Evolutionary conservation across 1,140 invertebrate species (phyloP).

Genomic region (Laupala kohalensis): DNA sequence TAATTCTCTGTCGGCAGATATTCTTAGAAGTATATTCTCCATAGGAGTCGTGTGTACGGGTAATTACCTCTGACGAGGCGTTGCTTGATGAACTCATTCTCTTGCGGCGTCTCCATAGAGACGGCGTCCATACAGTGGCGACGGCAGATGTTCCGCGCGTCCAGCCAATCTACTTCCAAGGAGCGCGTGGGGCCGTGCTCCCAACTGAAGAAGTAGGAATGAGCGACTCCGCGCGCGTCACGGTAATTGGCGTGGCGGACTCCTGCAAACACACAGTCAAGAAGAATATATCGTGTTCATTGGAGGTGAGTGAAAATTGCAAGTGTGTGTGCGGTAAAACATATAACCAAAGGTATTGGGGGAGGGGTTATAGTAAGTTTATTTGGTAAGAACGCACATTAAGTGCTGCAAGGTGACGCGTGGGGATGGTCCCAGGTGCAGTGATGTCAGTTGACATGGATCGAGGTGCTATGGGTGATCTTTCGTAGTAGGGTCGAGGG

Average conservation of each 20-base stretch:
- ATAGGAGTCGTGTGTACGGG: too few relatives aligned
- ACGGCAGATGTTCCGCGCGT: constrained; percentile 79
- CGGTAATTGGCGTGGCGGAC: constrained; percentile 74
- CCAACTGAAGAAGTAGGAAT: constrained; percentile 91
- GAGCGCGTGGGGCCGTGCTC: constrained; percentile 71
- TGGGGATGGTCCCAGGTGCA: too few relatives aligned
- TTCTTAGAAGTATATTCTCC: too few relatives aligned
- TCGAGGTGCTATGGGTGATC: too few relatives aligned
- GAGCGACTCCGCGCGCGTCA: constrained; percentile 68
- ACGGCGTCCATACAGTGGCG: constrained; percentile 89
- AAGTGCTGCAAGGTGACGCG: too few relatives aligned
- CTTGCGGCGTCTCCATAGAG: constrained; percentile 75
- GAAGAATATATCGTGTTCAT: background rate
- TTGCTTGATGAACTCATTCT: constrained; percentile 83
- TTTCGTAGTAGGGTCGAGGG: too few relatives aligned
- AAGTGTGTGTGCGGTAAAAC: background rate
- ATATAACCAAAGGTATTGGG: background rate
- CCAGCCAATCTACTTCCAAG: constrained; percentile 81
- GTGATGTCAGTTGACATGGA: too few relatives aligned
- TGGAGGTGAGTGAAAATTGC: too few relatives aligned
- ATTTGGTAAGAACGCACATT: too few relatives aligned
- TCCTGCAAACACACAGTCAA: constrained; percentile 36
- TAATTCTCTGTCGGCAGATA: too few relatives aligned
- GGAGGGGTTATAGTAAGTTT: too few relatives aligned
- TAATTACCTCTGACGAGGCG: constrained; percentile 52